Conservation (phyloP, 2,113 vertebrate genomes). For the Prinia subflava region DNA sequence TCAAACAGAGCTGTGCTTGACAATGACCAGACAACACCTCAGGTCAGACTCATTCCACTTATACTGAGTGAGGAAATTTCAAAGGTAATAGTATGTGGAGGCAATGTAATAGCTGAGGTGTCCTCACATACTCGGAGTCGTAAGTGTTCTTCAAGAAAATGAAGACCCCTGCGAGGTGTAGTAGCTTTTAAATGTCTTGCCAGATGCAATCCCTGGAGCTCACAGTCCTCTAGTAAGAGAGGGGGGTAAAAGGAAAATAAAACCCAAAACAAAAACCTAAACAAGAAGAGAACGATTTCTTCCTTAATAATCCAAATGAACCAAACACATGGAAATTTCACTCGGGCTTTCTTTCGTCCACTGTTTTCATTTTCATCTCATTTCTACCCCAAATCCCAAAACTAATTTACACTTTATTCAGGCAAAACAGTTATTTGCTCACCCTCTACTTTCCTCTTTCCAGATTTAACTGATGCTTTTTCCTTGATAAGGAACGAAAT, state of each 20-base stretch:
- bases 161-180: not conserved
- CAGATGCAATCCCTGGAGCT: not conserved
- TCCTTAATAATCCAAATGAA: not conserved
- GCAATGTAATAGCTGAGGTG: not conserved
- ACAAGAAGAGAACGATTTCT: not conserved
- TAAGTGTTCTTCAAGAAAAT: not conserved
- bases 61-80: not conserved
- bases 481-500: not conserved
- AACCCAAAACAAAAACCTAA: rapidly evolving
- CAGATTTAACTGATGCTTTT: not conserved
- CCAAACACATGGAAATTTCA: not conserved
- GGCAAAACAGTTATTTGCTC: not conserved
- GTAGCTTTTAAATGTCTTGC: not conserved
- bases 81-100: not conserved
- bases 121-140: rapidly evolving
- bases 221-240: not conserved
- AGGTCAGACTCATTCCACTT: not conserved
- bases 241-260: rapidly evolving
- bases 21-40: not conserved
- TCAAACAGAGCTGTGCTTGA: not conserved
- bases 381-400: not conserved
- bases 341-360: not conserved
- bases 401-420: not conserved
- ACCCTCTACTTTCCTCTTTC: not conserved
- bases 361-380: not conserved